Base-by-base conservation (phyloP, 2,113 vertebrate species). In the Chaetops frenatus region DNA sequence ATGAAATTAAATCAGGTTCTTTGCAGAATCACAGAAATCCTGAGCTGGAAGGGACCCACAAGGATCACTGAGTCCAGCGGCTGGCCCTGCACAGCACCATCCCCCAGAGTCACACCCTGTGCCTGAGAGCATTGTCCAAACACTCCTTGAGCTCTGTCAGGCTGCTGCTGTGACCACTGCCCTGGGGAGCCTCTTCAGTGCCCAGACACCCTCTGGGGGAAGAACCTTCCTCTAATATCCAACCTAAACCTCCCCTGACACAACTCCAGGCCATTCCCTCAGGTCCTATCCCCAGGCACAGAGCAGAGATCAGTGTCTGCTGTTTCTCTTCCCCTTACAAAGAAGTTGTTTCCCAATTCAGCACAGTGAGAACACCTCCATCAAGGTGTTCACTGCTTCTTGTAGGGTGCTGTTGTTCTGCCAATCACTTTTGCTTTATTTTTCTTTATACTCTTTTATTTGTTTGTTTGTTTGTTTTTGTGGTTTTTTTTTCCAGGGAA, bases 281-380 rank as follows among this genome's bases (percentile, higher is more conserved):
- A 0, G 2, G 0, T 29, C 12, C 44, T 50, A 25, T 35, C 7
- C 2, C 20, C 0, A 2, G 4, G 4, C 28, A n/a, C 19, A 57
- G 28, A 42, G 61, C 27, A 77, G 31, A 21, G 53, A 77, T 77
- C 71, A 76, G 0, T 27, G 25, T 16, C 31, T 44, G 11, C 6
- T 33, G 14, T 4, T 67, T 2, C 27, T 67, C 9, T 15, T 51
- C 6, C 62, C 38, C 27, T 60, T 36, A 67, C 9, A 51, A 58
- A 50, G 15, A 56, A 56, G 9, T 7, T 51, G 14, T 51, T 77
- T 36, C 53, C 67, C 22, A 61, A 42, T 23, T 38, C 60, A 48
- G 27, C 60, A 56, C 36, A 61, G 40, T 1, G 5, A 69, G 58
- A 64, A 50, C 17, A 58, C 0, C 3, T 17, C 13, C 44, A 25